A percentile compares a stretch with the other conserved stretches of the same genome.
These are phyloP conservation scores for Drepanosiphum platanoidis DNA, from an alignment of 2,888 invertebrate genomes.

Conservation along the genomic window DNA sequence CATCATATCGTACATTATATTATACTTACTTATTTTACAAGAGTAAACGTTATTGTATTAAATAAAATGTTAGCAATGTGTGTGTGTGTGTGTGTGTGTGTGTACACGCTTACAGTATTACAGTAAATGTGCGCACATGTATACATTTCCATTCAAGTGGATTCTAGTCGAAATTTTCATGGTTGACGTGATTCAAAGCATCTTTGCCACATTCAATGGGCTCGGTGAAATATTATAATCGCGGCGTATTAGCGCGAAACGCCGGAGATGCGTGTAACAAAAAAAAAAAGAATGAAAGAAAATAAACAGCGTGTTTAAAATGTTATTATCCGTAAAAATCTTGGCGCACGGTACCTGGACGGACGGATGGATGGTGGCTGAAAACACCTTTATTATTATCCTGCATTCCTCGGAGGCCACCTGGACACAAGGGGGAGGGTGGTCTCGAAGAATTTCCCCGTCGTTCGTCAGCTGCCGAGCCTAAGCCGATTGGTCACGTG, in stretches of 20 bases:
- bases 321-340: conserved; percentile 49
- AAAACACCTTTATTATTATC: conserved; percentile 54
- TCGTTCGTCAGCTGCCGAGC: conserved; percentile 53
- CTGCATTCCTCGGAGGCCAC: conserved; percentile 56
- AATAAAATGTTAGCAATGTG: not conserved
- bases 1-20: no score
- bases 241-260: conserved; percentile 10
- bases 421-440: conserved; percentile 40
- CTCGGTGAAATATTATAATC: conserved; percentile 18
- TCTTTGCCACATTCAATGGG: conserved; percentile 12
- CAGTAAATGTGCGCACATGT: not conserved
- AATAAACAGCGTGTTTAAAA: conserved; percentile 51
- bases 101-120: not conserved
- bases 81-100: not conserved
- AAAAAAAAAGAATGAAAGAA: conserved; percentile 18
- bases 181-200: conserved; percentile 34
- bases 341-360: not conserved
- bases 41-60: not conserved
- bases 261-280: not conserved
- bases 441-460: conserved; percentile 38
- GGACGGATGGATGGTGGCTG: not conserved
- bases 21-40: no score
- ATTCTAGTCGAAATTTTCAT: conserved; percentile 34
- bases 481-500: conserved; percentile 57
- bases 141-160: conserved; percentile 44